phyloP scores from a whole-genome alignment of 2,797 vertebrate species.

The Lepus oiostolus region DNA sequence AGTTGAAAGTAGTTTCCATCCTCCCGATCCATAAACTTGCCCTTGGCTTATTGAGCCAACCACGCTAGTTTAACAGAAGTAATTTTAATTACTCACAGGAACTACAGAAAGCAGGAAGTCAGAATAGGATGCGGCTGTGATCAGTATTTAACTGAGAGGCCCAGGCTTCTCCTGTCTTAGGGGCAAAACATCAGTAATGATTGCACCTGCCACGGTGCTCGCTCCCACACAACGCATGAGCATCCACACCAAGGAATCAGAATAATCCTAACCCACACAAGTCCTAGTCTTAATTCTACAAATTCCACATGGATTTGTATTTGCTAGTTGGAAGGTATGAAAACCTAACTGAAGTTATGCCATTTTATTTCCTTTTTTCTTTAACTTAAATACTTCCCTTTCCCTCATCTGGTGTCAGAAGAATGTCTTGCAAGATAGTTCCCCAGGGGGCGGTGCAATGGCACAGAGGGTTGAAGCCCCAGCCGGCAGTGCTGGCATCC shows the following conservation, averaged over 20 bases:
- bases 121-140: neutral
- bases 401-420: neutral
- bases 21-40: slow-evolving; percentile 79
- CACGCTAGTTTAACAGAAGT: slow-evolving; percentile 73
- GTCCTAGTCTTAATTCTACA: neutral
- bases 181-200: neutral
- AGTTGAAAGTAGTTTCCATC: slow-evolving; percentile 81
- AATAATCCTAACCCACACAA: neutral
- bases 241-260: neutral
- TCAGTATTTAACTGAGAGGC: slow-evolving; percentile 18
- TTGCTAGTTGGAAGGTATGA: neutral
- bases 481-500: too few species aligned
- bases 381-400: neutral
- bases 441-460: too few species aligned
- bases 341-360: neutral
- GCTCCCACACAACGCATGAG: fast-evolving
- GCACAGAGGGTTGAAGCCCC: too few species aligned
- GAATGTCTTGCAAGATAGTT: neutral
- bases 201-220: fast-evolving
- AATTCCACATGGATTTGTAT: neutral
- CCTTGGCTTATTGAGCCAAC: slow-evolving; percentile 83
- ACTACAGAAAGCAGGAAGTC: slow-evolving; percentile 54
- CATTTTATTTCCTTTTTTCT: neutral
- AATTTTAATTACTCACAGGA: slow-evolving; percentile 80
- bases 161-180: neutral